Base-by-base conservation (phyloP, 1,140 invertebrate genomes). In the Drosophila ficusphila region DNA sequence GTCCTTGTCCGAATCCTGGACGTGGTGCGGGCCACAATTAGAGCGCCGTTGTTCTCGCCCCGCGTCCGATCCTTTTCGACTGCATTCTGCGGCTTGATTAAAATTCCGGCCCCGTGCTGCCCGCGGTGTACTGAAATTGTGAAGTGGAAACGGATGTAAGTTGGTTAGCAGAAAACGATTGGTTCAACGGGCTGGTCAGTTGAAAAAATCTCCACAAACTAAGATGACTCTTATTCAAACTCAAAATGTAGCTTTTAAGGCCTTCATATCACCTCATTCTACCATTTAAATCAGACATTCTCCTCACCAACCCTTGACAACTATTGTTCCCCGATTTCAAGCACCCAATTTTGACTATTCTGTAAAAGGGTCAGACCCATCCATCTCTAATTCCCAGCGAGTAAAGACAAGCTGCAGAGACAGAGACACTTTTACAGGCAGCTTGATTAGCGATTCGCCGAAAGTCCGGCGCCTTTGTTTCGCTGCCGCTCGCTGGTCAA, bases 1-100 rank as follows among this genome's bases (percentile, higher is more conserved):
- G 58, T 49, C 33, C 23, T 64, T 27, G 60, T 77, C 67, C 68
- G 69, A 67, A 48, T 69, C 51, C 49, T 58, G 27, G 21, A 68
- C 46, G 48, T 56, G 39, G 34, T 62, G 38, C 46, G 41, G 48
- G 51, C 72, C 72, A 70, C 82, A 86, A 81, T 88, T 81, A 76
- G 67, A 61, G 54, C 47, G 53, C 19, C 41, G 57, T 58, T 76
- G 58, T 68, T 52, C 41, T 51, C 47, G 48, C 36, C 31, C 21
- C 44, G 44, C 52, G 33, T 31, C 38, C 44, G 38, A 64, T 18
- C 60, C 16, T 27, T 47, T 29, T 12, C 47, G 38, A 36, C 62
- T 81, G 76, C 81, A 88, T 86, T 77, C 67, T 74, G 68, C 5
- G 62, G 21, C 53, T 60, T 75, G 79, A 79, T 83, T 85, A 71